Base-by-base conservation (phyloP, 1,140 invertebrate genomes). In the Acyrthosiphon pisum region DNA sequence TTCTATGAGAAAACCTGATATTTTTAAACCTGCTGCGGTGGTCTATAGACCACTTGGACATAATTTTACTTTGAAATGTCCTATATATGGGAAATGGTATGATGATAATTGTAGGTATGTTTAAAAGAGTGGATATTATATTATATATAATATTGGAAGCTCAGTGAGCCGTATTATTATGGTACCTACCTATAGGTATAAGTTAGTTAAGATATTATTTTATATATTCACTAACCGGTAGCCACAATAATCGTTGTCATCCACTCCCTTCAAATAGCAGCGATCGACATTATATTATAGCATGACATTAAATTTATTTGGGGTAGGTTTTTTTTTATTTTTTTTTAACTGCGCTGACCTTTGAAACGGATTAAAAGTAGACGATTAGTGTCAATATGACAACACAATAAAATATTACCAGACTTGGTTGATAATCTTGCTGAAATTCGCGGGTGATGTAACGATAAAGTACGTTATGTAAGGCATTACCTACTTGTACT, bases 1-100 rank as follows among this genome's bases (percentile, higher is more conserved):
- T 76, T 76, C 60, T 76, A n/a, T n/a, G n/a, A 76, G 30, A 76
- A 76, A 76, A 76, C 60, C 60, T 76, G 60, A 76, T 76, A 76
- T 76, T n/a, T 76, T n/a, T 18, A 18, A 60, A 76, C 60, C 60
- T 76, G 4, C n/a, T 30, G 30, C 3, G 60, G 60, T 76, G 60
- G 60, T 76, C 60, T 76, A n/a, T 35, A n/a, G n/a, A n/a, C 60
- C 56, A 76, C 60, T 18, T 76, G 60, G 20, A 76, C 14, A n/a
- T 76, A 18, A 76, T 18, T 76, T 76, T 14, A 76, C 4, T n/a
- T 76, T n/a, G 14, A n/a, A 76, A 18, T n/a, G 60, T 76, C n/a
- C n/a, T 26, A 14, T n/a, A 76, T 14, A n/a, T 23, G 7, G 50
- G 20, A 30, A 30, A 76, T 76, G 18, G 1, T n/a, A n/a, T 0